phyloP scores from a whole-genome alignment of 1,140 invertebrate genomes.

The Pomacea maculata region DNA sequence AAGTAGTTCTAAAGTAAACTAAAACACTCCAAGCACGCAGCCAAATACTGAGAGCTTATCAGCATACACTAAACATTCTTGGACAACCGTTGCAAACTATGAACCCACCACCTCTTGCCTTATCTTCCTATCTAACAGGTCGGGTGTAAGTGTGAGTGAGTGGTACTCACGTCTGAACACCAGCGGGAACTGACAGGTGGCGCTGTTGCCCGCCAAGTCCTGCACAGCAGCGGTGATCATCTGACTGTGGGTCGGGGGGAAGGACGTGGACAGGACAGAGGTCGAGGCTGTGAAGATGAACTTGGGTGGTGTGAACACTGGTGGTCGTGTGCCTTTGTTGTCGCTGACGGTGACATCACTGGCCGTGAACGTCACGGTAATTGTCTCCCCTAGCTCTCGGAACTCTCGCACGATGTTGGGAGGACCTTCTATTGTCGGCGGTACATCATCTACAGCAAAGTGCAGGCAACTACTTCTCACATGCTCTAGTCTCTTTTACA shows the following conservation, averaged over 20 bases:
- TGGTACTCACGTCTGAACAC: constrained; percentile 8
- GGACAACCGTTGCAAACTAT: no score
- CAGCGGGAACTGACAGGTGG: constrained; percentile 8
- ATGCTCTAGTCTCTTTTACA: no score
- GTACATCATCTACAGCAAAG: constrained; percentile 30
- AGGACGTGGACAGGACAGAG: neutral
- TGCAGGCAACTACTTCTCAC: neutral
- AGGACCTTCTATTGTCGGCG: constrained; percentile 29
- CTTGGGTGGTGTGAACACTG: neutral
- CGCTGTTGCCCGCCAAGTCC: constrained; percentile 7
- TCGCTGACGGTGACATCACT: neutral
- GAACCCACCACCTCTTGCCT: no score
- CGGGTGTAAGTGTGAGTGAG: no score
- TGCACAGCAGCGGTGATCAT: constrained; percentile 3
- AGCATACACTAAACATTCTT: no score
- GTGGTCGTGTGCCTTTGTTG: neutral
- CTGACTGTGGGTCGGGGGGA: neutral
- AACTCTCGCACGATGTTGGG: constrained; percentile 71
- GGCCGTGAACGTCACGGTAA: neutral
- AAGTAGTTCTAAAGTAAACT: no score
- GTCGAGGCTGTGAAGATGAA: constrained; percentile 1
- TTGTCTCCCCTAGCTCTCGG: constrained; percentile 82
- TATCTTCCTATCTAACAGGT: no score
- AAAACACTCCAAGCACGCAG: no score
- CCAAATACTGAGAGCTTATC: no score